Base-by-base conservation (phyloP, 2,113 vertebrate genomes). In the Pyrgilauda ruficollis region DNA sequence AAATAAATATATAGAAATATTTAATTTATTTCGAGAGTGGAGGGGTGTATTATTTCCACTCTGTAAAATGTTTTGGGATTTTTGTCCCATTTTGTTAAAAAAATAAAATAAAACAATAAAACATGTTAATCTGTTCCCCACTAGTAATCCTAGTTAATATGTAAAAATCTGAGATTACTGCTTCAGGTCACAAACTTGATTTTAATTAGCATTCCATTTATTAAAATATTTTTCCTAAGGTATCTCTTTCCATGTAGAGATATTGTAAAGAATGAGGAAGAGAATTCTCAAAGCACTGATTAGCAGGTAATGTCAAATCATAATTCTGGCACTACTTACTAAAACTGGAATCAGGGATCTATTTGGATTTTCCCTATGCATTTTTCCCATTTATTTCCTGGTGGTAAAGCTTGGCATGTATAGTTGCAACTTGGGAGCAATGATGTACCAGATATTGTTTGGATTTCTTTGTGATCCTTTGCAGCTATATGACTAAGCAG, bases 271-370 rank as follows among this genome's bases (percentile, higher is more conserved):
- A 66, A 68, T 37, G 13, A 46, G 31, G 68, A 50, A 66, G 33
- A 28, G 17, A 88, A 96, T 93, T 95, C 92, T 89, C 62, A 75
- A 79, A 73, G 31, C 41, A 82, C 68, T 87, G 68, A 76, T 89
- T 93, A 94, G 33, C 17, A 92, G n/a, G 44, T 81, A 84, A 91
- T 85, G 37, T 59, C 50, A 78, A 69, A 92, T 70, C 44, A 52
- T 91, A 83, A 87, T 80, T 89, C 55, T 90, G 84, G 46, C 31
- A 82, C 0, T 0, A 24, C 41, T 87, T 75, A 20, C 39, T 87
- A 39, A 66, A 49, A 78, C 46, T 75, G 44, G 33, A 73, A 70
- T 68, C 80, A 59, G 23, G 30, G 35, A 30, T 87, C n/a, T 94
- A 10, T 85, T 83, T 94, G 61, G 44, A 44, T 81, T 89, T 91